Base-by-base conservation (phyloP, 1,140 invertebrate species). In the Diorhabda sublineata region DNA sequence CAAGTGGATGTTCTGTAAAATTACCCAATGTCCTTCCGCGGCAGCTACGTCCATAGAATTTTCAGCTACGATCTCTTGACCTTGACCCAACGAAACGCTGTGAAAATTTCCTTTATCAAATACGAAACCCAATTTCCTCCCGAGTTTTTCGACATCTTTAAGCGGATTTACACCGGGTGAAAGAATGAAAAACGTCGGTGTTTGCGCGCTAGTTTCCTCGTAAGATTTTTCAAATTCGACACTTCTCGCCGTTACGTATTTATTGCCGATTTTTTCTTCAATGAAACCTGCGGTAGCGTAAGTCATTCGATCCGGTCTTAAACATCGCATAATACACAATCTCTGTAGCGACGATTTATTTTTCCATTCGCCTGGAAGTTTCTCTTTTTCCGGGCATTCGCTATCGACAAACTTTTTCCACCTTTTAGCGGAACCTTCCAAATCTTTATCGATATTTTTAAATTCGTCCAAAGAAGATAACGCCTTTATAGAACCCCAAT, bases 331-430 rank as follows among this genome's bases (percentile, higher is more conserved):
- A 77, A 98, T 97, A 79, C 95, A 97, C 1, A 98, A 82, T 77
- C 90, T 89, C 79, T 98, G 95, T 4, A 98, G 81, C 0, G 92
- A 85, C 0, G 89, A 87, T 81, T 96, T 97, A 77, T 94, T 95
- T 80, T 98, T 98, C 96, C 96, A 98, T 75, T 98, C 96, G 70
- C 95, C 94, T 0, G 96, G 96, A 72, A 97, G 89, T 80, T 96
- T 96, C 79, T 98, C 96, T 78, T 91, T 89, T 81, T 98, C 96
- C 0, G 96, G 96, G 57, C 87, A 89, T 81, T 98, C 95, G 61
- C 91, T 92, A 74, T 97, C 93, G 4, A 95, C 89, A 77, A 96
- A 95, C 77, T 96, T 96, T 75, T 91, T 91, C 96, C 87, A 81
- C 44, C 93, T 81, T 80, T 97, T 98, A 0, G 90, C 88, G 2